These are phyloP conservation scores for Leptocoma aspasia DNA, from an alignment of 2,113 vertebrate genomes.

Conservation along the genomic window DNA sequence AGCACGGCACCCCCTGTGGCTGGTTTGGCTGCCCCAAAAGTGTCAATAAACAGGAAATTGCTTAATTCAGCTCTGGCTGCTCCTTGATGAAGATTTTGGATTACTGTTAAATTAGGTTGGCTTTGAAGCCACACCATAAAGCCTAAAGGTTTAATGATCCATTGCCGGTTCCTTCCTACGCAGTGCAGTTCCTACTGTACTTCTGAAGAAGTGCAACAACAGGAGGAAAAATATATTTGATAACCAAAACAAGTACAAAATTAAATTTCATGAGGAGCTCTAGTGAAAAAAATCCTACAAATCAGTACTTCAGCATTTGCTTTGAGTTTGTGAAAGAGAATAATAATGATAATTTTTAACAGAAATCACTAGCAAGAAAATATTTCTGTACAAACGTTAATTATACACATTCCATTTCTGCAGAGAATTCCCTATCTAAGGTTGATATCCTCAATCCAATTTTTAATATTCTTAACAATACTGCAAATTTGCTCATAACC, in stretches of 20 bases:
- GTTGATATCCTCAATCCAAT: neutral
- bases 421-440: neutral
- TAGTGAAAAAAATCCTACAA: neutral
- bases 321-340: neutral
- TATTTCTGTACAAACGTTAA: neutral
- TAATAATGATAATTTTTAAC: neutral
- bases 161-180: neutral
- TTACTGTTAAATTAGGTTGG: neutral
- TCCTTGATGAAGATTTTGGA: neutral
- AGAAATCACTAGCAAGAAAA: neutral
- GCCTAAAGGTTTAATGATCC: neutral
- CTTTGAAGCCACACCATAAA: neutral
- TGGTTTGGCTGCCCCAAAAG: neutral
- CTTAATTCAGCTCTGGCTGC: neutral
- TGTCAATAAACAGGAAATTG: neutral
- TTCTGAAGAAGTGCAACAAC: neutral
- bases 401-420: neutral
- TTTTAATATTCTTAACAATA: neutral
- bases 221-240: neutral
- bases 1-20: neutral
- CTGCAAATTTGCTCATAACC: neutral
- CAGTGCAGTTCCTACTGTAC: neutral
- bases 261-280: neutral
- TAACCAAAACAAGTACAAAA: neutral
- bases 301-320: neutral